These are phyloP conservation scores for Pantherophis alleghaniensis DNA, from an alignment of 2,797 vertebrate species.

Conservation along the genomic window DNA sequence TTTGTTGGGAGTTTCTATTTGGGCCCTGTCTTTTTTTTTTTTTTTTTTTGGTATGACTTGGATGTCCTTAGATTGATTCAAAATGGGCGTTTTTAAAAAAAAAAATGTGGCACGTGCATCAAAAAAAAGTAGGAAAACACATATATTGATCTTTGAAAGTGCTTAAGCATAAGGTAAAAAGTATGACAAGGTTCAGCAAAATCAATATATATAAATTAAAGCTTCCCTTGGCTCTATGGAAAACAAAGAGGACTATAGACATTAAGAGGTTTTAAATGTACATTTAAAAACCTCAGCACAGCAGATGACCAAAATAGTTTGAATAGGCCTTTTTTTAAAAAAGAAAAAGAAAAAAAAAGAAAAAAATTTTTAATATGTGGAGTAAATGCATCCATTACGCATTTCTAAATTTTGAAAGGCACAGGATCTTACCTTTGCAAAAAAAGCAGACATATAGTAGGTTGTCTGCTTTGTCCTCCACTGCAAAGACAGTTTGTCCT, in stretches of 20 bases:
- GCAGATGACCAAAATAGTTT: constrained; percentile 42
- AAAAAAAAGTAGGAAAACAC: constrained; percentile 45
- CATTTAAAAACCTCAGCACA: constrained; percentile 28
- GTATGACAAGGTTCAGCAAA: constrained; percentile 36
- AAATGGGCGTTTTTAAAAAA: constrained; percentile 18
- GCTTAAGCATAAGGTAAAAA: constrained; percentile 21
- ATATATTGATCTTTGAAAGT: constrained; percentile 52
- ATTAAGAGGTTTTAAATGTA: constrained; percentile 29
- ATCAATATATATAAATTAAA: constrained; percentile 57
- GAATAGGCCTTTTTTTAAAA: constrained; percentile 28
- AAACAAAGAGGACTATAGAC: constrained; percentile 10
- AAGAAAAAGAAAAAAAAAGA: background rate
- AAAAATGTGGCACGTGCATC: constrained; percentile 30
- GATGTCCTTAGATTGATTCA: constrained; percentile 24
- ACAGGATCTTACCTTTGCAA: background rate
- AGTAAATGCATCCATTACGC: constrained; percentile 21
- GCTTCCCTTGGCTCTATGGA: constrained; percentile 25
- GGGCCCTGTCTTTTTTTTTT: background rate
- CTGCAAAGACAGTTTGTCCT: fast-evolving
- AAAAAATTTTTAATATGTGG: constrained; percentile 25
- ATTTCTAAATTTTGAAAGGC: constrained; percentile 5
- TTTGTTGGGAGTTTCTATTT: constrained; percentile 8
- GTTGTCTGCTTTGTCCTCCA: fast-evolving
- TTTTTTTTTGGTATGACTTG: constrained; percentile 9
- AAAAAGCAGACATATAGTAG: background rate